Base-by-base conservation (phyloP, 1,140 invertebrate genomes). In the Scylla paramamosain region DNA sequence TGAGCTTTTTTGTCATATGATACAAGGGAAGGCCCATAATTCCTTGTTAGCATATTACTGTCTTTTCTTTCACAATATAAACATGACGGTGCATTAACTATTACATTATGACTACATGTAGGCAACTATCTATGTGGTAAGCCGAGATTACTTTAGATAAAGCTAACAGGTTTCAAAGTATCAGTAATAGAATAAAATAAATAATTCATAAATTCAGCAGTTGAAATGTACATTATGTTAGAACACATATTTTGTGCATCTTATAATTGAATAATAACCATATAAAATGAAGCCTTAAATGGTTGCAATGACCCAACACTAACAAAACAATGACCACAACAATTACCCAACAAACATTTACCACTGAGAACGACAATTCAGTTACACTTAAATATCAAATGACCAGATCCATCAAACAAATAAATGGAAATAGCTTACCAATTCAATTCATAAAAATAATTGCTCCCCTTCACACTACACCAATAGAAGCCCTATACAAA, bases 331-430 rank as follows among this genome's bases (percentile, higher is more conserved):
- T 39, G 39, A 39, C 39, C n/a, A 25, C 12, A 12, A 77, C 20
- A n/a, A 77, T n/a, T 12, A 77, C 67, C 20, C 67, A 77, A 77
- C 67, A 25, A 77, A 77, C 67, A 77, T 77, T 77, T n/a, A 77
- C 67, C 67, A 77, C 8, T 77, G 25, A 77, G 25, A 77, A 6
- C 8, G 67, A 77, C 67, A 77, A 77, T 77, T 77, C 67, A 77
- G 25, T 77, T 25, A 77, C 67, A 77, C 67, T 77, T n/a, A 77
- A 77, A 77, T 77, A n/a, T 77, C 67, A 77, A 77, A 77, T 25
- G 67, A 77, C 67, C 67, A 77, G 67, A 77, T 77, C 67, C 67
- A 77, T 77, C 20, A 77, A 77, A 77, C 67, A 77, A 77, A 77
- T 77, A 77, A 77, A 77, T 77, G 67, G 67, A 77, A 77, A n/a